These are phyloP conservation scores for Belonocnema kinseyi DNA, from an alignment of 1,140 invertebrate genomes.

Conservation along the genomic window DNA sequence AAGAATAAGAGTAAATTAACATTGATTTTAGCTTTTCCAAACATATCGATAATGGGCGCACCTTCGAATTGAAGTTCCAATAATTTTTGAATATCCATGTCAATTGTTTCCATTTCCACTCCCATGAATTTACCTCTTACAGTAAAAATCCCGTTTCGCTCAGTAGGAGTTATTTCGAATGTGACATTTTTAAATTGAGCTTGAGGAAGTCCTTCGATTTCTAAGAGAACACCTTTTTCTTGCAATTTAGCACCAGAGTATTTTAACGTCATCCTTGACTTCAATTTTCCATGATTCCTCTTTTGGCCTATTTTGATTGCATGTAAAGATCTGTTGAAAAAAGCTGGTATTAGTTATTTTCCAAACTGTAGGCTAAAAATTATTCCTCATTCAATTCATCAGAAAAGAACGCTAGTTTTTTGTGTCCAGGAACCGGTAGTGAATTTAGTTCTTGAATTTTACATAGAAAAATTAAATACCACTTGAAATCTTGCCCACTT, in stretches of 20 bases:
- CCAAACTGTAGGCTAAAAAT: not conserved
- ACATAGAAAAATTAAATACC: too few relatives aligned
- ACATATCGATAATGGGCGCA: slow-evolving; percentile 86
- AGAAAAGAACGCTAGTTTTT: too few relatives aligned
- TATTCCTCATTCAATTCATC: too few relatives aligned
- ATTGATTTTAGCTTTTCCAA: slow-evolving; percentile 87
- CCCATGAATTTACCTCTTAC: slow-evolving; percentile 89
- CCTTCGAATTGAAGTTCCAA: slow-evolving; percentile 89
- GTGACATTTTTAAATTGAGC: slow-evolving; percentile 86
- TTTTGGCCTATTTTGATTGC: slow-evolving; percentile 74
- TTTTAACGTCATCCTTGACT: slow-evolving; percentile 80
- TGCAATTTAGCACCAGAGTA: slow-evolving; percentile 84
- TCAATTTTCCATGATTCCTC: slow-evolving; percentile 77
- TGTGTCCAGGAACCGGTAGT: too few relatives aligned
- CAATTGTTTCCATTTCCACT: slow-evolving; percentile 85
- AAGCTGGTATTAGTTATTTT: slow-evolving; percentile 6
- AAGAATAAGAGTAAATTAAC: slow-evolving; percentile 87
- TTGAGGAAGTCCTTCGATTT: slow-evolving; percentile 82
- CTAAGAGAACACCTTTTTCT: slow-evolving; percentile 85
- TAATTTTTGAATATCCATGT: slow-evolving; percentile 86
- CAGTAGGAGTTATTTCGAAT: slow-evolving; percentile 85
- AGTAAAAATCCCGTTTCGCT: slow-evolving; percentile 82
- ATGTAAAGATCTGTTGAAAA: slow-evolving; percentile 75
- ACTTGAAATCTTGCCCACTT: too few relatives aligned
- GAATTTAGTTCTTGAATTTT: too few relatives aligned